Evolutionary conservation across 1,140 invertebrate genomes (phyloP), one percentile per base, ranked within the genome.

Genomic region (Helicoverpa zea): DNA sequence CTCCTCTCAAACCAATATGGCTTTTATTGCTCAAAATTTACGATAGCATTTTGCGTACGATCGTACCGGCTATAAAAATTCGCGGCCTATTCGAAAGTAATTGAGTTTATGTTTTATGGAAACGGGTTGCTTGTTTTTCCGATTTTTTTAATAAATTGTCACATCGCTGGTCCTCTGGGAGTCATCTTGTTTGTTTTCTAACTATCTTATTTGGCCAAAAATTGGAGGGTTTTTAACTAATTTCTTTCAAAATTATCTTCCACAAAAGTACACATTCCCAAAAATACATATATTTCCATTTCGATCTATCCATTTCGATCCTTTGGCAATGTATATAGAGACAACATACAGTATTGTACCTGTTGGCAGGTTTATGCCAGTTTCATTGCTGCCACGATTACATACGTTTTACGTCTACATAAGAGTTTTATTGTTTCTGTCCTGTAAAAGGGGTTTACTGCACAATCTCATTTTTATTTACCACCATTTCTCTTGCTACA

Each of bases 61-160:
- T 49, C 35, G 76, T 64, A 75, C 64, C 35, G 56, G 35, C 66
- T 29, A 59, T 75, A 80, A 47, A 84, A 82, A 85, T 83, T 81
- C 86, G 84, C 80, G 79, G 66, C 54, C 18, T 70, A 70, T 70
- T 30, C 66, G 49, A 70, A 70, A 52, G 49, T 52, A 52, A 52
- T 70, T 29, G 66, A 70, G 66, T 70, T 70, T 70, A 70, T 70
- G 18, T 51, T 70, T 66, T 66, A 64, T 66, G 47, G 63, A 66
- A 49, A 29, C 58, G 61, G 29, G 49, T 23, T 43, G 18, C 29
- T 70, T 52, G n/a, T 52, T 2, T 52, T 70, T 70, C 30, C n/a
- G 66, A 52, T 70, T 14, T 43, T 43, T 43, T 11, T 29, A 52
- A 43, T 66, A 66, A 10, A 11, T n/a, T 23, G 12, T 70, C 63